Evolutionary conservation across 1,140 invertebrate species (phyloP), one percentile per base, ranked within the genome.

Genomic region (Metopolophium dirhodum): DNA sequence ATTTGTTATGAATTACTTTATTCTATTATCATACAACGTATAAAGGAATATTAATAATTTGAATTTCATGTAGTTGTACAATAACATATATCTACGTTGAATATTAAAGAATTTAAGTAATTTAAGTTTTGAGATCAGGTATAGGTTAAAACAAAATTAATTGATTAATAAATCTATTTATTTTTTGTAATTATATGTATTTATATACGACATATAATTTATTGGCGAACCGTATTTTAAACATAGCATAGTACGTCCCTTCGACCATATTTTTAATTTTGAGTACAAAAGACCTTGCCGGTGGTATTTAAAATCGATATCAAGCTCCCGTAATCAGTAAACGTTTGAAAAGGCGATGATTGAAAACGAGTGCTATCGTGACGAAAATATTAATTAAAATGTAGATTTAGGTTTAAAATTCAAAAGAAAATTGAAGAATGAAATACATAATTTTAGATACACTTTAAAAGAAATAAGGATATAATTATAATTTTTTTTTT

Each of bases 341-440:
- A n/a, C 61, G 61, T 77, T 77, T 77, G 61, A 77, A 77, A 77
- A 77, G n/a, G 6, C 14, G 30, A 77, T 77, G 61, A 77, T 77
- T 77, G n/a, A 77, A 77, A 77, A 77, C 14, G 61, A 77, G 18
- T n/a, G n/a, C 30, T 14, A n/a, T 77, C 61, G n/a, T 77, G 61
- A 77, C 14, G 14, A 77, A 77, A 77, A 77, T n/a, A 77, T 77
- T 77, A 77, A 77, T 77, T 77, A 77, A 77, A 68, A 68, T 68
- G 30, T n/a, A 30, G 30, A 68, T 30, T 30, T 61, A 68, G 30
- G 61, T 68, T 68, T 68, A 68, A 68, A 77, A n/a, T 77, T 77
- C 18, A 77, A 77, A 77, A 77, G 14, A 23, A n/a, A 30, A 68
- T 68, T 30, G 30, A 68, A 68, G 11, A 68, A 68, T 30, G 14